Evolutionary conservation across 2,888 invertebrate genomes (phyloP).

Genomic region (Dyspetes luteomarginatus): DNA sequence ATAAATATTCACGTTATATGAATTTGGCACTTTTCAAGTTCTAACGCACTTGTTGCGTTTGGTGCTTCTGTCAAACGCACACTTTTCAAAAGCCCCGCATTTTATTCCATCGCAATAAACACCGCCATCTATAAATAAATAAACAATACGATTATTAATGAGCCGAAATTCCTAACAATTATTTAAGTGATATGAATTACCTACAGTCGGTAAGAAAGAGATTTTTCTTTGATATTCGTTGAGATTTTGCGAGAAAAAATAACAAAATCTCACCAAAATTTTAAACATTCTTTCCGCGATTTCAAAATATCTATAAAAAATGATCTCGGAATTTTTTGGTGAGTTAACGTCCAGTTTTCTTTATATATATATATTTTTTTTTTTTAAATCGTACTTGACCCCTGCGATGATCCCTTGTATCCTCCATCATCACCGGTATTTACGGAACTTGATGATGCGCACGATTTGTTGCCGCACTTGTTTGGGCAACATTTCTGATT

Average conservation of each 20-base stretch:
- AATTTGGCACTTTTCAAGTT: slow-evolving; percentile 77
- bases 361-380: too few relatives aligned
- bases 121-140: slow-evolving; percentile 81
- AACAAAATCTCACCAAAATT: too few relatives aligned
- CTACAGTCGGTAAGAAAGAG: too few relatives aligned
- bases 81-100: slow-evolving; percentile 88
- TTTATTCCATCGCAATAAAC: slow-evolving; percentile 89
- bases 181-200: slow-evolving; percentile 33
- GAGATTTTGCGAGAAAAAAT: too few relatives aligned
- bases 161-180: neutral
- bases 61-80: slow-evolving; percentile 87
- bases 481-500: slow-evolving; percentile 89
- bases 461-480: slow-evolving; percentile 88
- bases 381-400: slow-evolving; percentile 37
- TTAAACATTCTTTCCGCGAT: too few relatives aligned
- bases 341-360: slow-evolving; percentile 63
- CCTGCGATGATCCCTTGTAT: slow-evolving; percentile 80
- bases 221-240: too few relatives aligned
- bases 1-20: neutral
- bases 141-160: slow-evolving; percentile 68
- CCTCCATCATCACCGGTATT: slow-evolving; percentile 76
- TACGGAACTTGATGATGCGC: slow-evolving; percentile 84
- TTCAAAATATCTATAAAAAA: too few relatives aligned
- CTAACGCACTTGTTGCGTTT: slow-evolving; percentile 89
- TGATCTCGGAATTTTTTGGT: too few relatives aligned